Base-by-base conservation (phyloP, 1,140 invertebrate genomes). In the Heliconius nattereri region DNA sequence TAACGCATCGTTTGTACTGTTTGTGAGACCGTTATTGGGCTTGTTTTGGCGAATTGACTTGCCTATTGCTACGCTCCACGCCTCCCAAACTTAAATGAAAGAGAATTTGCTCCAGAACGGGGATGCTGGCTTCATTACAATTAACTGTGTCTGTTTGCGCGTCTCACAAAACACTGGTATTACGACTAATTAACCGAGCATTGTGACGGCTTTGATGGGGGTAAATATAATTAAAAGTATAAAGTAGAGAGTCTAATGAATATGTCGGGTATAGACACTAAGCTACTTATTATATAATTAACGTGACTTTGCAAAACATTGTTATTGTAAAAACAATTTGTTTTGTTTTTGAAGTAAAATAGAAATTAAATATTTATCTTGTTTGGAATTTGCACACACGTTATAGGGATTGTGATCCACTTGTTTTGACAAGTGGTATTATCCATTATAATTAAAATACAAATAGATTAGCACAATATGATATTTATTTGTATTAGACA, bases 1-100 rank as follows among this genome's bases (percentile, higher is more conserved):
- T 91, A 91, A 92, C 87, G 89, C 87, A 89, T 92, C 89, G 92
- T 92, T 93, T 93, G 89, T 90, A 90, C 89, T 91, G 90, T 93
- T 94, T 93, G 89, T 90, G 83, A 92, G 91, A 84, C 89, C 86
- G 90, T 91, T 93, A 93, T 92, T 92, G 90, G 87, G 90, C 91
- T 93, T 92, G 91, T 92, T 94, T 91, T 92, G 92, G 90, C 89
- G 92, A 91, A 92, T 84, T 88, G 87, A 87, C 89, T 88, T 84
- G 87, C 86, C 87, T 90, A 87, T 90, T 88, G 87, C 86, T 85
- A 79, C 89, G 86, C 90, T 86, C 87, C 82, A 80, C 84, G 87
- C 86, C 88, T 89, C 87, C 83, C 83, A 85, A 84, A 81, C 81
- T 82, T 82, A 90, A 92, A 91, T 90, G 92, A 90, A 91, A 91